phyloP scores from a whole-genome alignment of 2,797 vertebrate species.

The Poeciliopsis gracilis region DNA sequence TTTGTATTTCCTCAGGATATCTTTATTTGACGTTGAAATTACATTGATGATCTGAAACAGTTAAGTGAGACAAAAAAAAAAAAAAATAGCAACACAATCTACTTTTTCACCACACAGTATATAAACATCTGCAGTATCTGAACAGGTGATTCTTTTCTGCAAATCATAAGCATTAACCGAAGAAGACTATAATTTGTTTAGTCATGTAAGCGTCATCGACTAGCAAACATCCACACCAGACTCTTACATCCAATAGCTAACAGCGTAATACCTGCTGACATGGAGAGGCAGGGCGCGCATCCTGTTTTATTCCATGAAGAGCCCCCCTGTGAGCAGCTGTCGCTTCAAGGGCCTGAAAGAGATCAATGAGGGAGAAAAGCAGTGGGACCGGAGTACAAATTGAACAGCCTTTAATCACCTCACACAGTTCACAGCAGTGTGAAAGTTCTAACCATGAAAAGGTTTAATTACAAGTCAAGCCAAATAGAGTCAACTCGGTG shows the following conservation, averaged over 20 bases:
- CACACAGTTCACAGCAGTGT: constrained; percentile 69
- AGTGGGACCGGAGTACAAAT: constrained; percentile 68
- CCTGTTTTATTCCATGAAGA: constrained; percentile 47
- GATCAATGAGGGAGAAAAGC: constrained; percentile 74
- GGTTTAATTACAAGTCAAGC: constrained; percentile 75
- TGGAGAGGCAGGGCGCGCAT: constrained; percentile 23
- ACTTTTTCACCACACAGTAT: not conserved
- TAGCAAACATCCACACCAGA: constrained; percentile 31
- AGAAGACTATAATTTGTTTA: constrained; percentile 27
- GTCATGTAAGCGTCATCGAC: constrained; percentile 25
- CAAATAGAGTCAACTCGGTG: constrained; percentile 70
- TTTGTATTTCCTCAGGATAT: not conserved
- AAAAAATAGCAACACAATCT: not conserved
- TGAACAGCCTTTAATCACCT: constrained; percentile 77
- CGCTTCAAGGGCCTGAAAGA: constrained; percentile 69
- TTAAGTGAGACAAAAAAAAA: not conserved
- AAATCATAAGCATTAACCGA: constrained; percentile 17
- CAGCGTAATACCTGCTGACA: constrained; percentile 36
- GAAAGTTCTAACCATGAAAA: constrained; percentile 74
- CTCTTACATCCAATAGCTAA: constrained; percentile 32
- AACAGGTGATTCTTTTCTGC: not conserved
- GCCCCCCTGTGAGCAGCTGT: constrained; percentile 49
- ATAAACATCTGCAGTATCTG: not conserved
- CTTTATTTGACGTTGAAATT: not conserved
- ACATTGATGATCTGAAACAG: not conserved